phyloP scores from a whole-genome alignment of 2,797 vertebrate genomes.

The Chaunax sp. region DNA sequence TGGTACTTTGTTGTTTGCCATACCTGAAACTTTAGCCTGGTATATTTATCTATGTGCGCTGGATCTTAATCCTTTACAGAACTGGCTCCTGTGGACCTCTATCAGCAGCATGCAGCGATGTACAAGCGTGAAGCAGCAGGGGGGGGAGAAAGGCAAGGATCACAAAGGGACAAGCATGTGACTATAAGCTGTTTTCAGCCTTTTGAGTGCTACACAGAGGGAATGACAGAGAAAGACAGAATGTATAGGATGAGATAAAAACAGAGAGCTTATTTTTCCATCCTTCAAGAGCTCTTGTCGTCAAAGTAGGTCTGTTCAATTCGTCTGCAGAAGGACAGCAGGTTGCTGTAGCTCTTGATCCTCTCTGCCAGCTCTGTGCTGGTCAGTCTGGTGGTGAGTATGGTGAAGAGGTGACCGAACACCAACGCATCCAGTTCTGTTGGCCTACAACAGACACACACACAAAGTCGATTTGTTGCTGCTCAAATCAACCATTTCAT shows the following conservation, averaged over 20 bases:
- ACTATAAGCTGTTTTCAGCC: constrained; percentile 1
- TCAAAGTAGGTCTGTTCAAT: constrained; percentile 96
- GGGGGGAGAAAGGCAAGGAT: not conserved
- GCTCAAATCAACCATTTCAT: not conserved
- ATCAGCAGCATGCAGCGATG: constrained; percentile 36
- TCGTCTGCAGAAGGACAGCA: constrained; percentile 93
- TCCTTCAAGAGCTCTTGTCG: constrained; percentile 76
- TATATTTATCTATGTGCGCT: not conserved
- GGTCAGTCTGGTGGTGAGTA: constrained; percentile 94
- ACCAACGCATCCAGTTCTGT: constrained; percentile 97
- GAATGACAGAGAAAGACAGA: constrained; percentile 58
- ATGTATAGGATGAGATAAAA: constrained; percentile 33
- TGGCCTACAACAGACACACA: constrained; percentile 81
- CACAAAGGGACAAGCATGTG: not conserved
- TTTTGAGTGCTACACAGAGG: constrained; percentile 14
- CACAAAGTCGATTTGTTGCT: not conserved
- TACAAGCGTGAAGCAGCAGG: constrained; percentile 28
- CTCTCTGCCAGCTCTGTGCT: constrained; percentile 91
- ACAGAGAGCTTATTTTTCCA: not conserved
- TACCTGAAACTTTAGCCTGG: not conserved
- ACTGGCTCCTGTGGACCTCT: not conserved
- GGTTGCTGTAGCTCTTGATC: constrained; percentile 93
- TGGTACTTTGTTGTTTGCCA: not conserved
- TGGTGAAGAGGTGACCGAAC: constrained; percentile 97
- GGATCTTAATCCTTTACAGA: constrained; percentile 6